Evolutionary conservation across 1,140 invertebrate genomes (phyloP), one percentile per base, ranked within the genome.

Genomic region (Galleria mellonella): DNA sequence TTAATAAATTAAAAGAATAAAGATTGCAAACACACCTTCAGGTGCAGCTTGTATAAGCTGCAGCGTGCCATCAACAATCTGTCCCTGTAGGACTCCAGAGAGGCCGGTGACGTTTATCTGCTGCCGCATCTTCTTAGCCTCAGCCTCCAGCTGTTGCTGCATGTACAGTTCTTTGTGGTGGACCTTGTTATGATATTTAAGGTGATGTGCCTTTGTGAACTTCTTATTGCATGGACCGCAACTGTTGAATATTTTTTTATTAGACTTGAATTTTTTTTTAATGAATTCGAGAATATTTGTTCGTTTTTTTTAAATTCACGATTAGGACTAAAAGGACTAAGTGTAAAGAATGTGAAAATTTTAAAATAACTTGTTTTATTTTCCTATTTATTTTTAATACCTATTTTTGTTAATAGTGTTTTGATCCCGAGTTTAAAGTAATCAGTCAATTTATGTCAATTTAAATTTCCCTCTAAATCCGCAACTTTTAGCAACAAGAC

Each of bases 161-260:
- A 79, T 48, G 55, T 87, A 87, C 0, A 87, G 9, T 9, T 87
- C 86, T 49, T 85, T 86, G 57, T 87, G 86, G 47, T 87, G 86
- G 6, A 87, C 83, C 49, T 87, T 87, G 56, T 87, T 87, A 52
- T 87, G 86, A 51, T 87, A 87, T 37, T 87, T 87, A 10, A 87
- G 65, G 43, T 87, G 86, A 45, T 87, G 86, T 0, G 83, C 83
- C 39, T 87, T 87, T 0, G 86, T 87, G 67, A 87, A 87, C 42
- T 84, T 83, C 65, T 87, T 86, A 59, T 84, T 85, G 62, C 86
- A 87, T 5, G 79, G 83, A 2, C 17, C 58, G 32, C 86, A 86
- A 1, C 83, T 87, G 58, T 0, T 44, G 56, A 55, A 23, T 13
- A 12, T 35, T 23, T 23, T 23, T 3, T 23, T 23, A 23, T 23